Evolutionary conservation across 2,113 vertebrate species (phyloP).

Genomic region (Tragelaphus buxtoni): DNA sequence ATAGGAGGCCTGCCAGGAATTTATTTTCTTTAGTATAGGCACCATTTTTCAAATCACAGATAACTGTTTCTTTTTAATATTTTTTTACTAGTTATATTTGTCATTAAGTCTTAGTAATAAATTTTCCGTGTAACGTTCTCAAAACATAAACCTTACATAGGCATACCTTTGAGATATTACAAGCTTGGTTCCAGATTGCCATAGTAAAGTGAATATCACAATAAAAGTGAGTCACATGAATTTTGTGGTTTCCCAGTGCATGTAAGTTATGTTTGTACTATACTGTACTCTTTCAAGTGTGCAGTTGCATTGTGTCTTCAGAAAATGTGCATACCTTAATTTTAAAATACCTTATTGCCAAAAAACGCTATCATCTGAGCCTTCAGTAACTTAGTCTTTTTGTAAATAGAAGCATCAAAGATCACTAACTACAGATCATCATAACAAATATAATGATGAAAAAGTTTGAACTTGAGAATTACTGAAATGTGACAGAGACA

Average conservation of each 20-base stretch:
- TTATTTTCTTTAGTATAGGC: slow-evolving; percentile 12
- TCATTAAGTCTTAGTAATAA: not conserved
- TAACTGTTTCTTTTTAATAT: not conserved
- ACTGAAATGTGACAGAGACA: not conserved
- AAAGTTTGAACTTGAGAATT: not conserved
- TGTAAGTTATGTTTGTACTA: not conserved
- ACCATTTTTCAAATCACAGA: not conserved
- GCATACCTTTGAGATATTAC: not conserved
- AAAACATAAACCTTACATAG: not conserved
- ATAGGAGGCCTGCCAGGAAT: not conserved
- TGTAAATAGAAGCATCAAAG: not conserved
- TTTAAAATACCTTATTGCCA: not conserved
- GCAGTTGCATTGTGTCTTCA: not conserved
- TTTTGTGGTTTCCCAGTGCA: not conserved
- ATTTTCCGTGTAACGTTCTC: not conserved
- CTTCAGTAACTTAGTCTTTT: not conserved
- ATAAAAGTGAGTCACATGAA: not conserved
- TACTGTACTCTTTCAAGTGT: not conserved
- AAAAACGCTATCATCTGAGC: not conserved
- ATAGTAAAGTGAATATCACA: not conserved
- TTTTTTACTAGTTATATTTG: not conserved
- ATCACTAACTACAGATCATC: not conserved
- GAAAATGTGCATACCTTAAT: not conserved
- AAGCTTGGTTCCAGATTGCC: not conserved
- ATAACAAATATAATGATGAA: not conserved